phyloP scores from a whole-genome alignment of 2,888 invertebrate species.

The Sepiola atlantica region DNA sequence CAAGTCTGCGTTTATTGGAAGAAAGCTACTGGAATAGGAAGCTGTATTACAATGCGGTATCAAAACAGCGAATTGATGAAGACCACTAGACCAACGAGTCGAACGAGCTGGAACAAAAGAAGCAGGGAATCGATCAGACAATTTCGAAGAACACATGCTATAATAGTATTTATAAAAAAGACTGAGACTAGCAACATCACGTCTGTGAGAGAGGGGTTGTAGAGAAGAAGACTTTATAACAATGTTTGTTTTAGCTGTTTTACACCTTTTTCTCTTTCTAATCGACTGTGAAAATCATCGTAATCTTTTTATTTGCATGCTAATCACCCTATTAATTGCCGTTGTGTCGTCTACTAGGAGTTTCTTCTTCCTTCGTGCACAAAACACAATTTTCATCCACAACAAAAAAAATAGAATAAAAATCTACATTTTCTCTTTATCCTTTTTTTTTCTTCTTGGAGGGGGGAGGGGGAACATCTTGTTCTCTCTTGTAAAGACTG shows the following conservation, averaged over 20 bases:
- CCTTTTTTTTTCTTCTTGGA: background rate
- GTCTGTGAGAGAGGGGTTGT: no score
- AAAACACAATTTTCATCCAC: background rate
- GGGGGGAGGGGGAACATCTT: no score
- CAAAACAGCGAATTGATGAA: no score
- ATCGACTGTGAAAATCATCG: background rate
- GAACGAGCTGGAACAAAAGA: no score
- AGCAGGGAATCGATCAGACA: no score
- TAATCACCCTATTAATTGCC: background rate
- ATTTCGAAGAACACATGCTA: no score
- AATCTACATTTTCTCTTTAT: background rate
- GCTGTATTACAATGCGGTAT: no score
- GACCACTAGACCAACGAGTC: no score
- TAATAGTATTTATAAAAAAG: no score
- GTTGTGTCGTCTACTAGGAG: background rate
- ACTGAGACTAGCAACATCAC: no score
- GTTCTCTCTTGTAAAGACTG: background rate
- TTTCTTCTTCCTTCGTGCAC: background rate
- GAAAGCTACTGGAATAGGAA: no score
- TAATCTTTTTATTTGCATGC: slow-evolving; percentile 11
- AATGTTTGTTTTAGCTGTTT: background rate
- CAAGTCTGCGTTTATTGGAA: no score
- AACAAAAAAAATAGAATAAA: background rate
- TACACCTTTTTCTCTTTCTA: background rate
- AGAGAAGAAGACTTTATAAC: background rate